A percentile compares a stretch with the other conserved stretches of the same genome.
phyloP scores from a whole-genome alignment of 2,888 invertebrate species.

The Euzophera pinguis region DNA sequence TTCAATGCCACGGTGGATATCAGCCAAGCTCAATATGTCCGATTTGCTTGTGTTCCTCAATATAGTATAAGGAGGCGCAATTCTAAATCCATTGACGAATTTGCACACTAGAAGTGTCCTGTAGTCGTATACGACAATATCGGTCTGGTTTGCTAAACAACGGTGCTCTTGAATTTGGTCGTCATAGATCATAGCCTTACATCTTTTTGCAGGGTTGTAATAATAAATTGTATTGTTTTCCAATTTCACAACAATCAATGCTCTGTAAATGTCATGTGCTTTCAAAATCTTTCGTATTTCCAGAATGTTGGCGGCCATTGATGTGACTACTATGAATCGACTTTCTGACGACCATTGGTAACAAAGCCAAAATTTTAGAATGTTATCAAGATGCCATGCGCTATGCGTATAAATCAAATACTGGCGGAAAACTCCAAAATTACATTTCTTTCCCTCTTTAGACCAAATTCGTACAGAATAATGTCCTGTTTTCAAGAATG shows the following conservation, averaged over 20 bases:
- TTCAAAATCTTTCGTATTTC: background rate
- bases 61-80: conserved; percentile 1
- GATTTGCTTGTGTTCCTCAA: background rate
- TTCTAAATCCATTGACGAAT: background rate
- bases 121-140: background rate
- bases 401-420: background rate
- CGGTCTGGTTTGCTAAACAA: background rate
- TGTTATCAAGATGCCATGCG: background rate
- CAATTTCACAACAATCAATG: background rate
- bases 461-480: background rate
- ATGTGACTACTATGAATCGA: background rate
- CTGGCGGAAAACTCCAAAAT: background rate
- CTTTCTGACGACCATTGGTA: conserved; percentile 3
- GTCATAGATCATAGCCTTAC: background rate
- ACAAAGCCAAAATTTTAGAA: conserved; percentile 7
- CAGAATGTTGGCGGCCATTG: background rate
- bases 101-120: background rate
- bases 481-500: background rate
- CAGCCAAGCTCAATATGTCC: background rate
- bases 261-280: background rate
- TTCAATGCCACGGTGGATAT: conserved; percentile 1
- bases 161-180: background rate
- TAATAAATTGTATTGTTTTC: background rate
- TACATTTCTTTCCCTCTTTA: background rate
- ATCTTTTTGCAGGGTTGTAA: background rate